phyloP scores from a whole-genome alignment of 1,140 invertebrate genomes.

The Pseudomyrmex dendroicus region DNA sequence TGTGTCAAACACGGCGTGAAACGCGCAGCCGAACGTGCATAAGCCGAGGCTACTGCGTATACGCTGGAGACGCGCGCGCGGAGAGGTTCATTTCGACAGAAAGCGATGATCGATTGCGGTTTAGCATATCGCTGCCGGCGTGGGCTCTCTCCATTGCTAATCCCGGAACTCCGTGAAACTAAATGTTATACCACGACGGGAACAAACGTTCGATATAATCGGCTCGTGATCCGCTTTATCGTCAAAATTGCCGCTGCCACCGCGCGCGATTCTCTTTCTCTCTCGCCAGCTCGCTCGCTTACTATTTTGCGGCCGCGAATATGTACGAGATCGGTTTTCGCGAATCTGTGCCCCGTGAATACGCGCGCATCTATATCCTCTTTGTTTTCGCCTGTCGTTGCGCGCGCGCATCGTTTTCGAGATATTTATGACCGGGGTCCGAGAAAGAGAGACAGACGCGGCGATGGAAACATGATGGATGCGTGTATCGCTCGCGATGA shows the following conservation, averaged over 20 bases:
- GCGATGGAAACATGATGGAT: constrained; percentile 47
- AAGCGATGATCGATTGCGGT: constrained; percentile 65
- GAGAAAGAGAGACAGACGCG: constrained; percentile 4
- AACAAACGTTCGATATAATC: constrained; percentile 29
- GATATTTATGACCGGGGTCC: constrained; percentile 36
- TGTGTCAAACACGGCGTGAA: constrained; percentile 57
- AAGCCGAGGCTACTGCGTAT: constrained; percentile 33
- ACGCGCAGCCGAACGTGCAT: constrained; percentile 42
- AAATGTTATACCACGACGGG: constrained; percentile 14
- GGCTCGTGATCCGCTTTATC: constrained; percentile 41
- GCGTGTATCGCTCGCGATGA: constrained; percentile 7
- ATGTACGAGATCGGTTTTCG: background rate
- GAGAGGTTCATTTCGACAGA: constrained; percentile 46
- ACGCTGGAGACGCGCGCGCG: background rate
- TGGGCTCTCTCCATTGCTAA: background rate
- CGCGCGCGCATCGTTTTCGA: background rate
- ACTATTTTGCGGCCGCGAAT: background rate
- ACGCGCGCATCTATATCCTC: background rate
- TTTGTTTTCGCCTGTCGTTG: constrained; percentile 8
- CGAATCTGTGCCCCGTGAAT: background rate
- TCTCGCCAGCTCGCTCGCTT: too few species aligned
- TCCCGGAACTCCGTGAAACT: constrained; percentile 34
- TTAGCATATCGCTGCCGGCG: constrained; percentile 21
- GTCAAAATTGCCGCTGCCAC: background rate
- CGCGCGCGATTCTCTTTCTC: background rate